phyloP scores from a whole-genome alignment of 1,140 invertebrate genomes.

The Chymomyza costata region DNA sequence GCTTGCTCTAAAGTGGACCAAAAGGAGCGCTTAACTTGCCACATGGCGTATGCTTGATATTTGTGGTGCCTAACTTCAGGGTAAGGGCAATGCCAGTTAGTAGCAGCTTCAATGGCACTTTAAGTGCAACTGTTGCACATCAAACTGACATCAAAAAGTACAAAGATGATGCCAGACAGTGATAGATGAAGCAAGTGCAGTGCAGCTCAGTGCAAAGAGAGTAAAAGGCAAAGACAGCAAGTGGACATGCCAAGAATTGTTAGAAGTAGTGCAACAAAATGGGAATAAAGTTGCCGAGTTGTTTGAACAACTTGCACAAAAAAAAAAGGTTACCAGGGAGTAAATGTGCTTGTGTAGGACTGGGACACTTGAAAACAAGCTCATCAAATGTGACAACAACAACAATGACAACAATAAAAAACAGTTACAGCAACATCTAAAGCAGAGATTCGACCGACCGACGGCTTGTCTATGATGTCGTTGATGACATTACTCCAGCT shows the following conservation, averaged over 20 bases:
- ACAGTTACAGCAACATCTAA: background rate
- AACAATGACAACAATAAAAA: background rate
- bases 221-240: slow-evolving; percentile 19
- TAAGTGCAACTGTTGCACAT: slow-evolving; percentile 63
- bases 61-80: slow-evolving; percentile 22
- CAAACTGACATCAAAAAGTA: slow-evolving; percentile 49
- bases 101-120: slow-evolving; percentile 33
- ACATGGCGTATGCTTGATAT: slow-evolving; percentile 48
- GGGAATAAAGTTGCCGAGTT: slow-evolving; percentile 32
- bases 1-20: slow-evolving; percentile 43
- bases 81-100: no score
- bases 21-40: slow-evolving; percentile 22
- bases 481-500: no score
- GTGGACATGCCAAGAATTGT: slow-evolving; percentile 38
- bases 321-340: slow-evolving; percentile 37
- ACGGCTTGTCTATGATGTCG: no score
- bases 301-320: slow-evolving; percentile 24
- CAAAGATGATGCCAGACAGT: no score
- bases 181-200: no score
- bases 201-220: slow-evolving; percentile 3
- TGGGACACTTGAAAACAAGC: slow-evolving; percentile 49
- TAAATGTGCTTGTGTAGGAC: slow-evolving; percentile 19
- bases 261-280: slow-evolving; percentile 11
- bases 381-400: slow-evolving; percentile 45
- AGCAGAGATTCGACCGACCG: no score